Evolutionary conservation across 2,888 invertebrate species (phyloP), one percentile per base, ranked within the genome.

Genomic region (Notocelia uddmanniana): DNA sequence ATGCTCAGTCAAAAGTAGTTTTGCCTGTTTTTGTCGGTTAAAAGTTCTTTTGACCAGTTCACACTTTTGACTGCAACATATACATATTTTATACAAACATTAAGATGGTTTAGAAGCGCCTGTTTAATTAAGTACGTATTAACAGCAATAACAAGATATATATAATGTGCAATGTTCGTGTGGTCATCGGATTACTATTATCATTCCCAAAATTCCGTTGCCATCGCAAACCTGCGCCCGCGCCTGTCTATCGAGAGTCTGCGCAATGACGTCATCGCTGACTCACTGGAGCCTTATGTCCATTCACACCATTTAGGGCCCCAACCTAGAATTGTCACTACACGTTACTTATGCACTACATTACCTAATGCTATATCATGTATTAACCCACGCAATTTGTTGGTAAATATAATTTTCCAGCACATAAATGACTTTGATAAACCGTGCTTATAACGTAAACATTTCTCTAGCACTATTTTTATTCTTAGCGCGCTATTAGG

Each of bases 181-280:
- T 37, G 37, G n/a, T 34, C 64, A 64, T 21, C 63, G 10, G 19
- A 64, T n/a, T n/a, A n/a, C 15, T 54, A 55, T 26, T n/a, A 64
- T 54, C 52, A 18, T 54, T 64, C 52, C 64, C 64, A 21, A 64
- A 64, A 64, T 64, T 54, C 54, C 37, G n/a, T 55, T 55, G 15
- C 45, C 45, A 23, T 64, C 37, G 64, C 52, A 13, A 64, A 64
- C 54, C 52, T 54, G 63, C 63, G 34, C 63, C 60, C 10, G 60
- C 50, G 63, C 63, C 63, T n/a, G 64, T 64, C 64, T 74, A 64
- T 64, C 52, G 21, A 64, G 37, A 54, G 64, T 64, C 64, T 64
- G 54, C 31, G 62, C 41, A 74, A 73, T 87, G 87, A 85, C 87
- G 86, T 77, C 83, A 86, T 75, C 74, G 62, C 70, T 85, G 83